These are phyloP conservation scores for Oreochromis tanganicae DNA, from an alignment of 2,113 vertebrate genomes.

Conservation along the genomic window DNA sequence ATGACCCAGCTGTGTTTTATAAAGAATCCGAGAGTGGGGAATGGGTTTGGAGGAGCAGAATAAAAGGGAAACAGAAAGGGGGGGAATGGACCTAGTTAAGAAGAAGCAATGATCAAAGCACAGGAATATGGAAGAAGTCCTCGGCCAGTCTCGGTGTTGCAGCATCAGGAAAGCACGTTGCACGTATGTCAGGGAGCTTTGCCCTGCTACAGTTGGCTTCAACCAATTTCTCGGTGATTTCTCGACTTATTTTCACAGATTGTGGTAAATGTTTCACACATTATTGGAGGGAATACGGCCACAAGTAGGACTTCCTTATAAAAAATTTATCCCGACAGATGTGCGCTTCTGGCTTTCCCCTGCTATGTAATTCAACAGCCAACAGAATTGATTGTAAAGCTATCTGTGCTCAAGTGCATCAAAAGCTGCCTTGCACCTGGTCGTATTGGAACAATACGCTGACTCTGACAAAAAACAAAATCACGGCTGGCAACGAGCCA, in stretches of 20 bases:
- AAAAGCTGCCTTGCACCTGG: not conserved
- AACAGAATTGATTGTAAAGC: constrained; percentile 36
- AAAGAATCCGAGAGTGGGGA: not conserved
- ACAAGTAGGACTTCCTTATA: constrained; percentile 46
- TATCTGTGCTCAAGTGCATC: not conserved
- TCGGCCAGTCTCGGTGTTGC: not conserved
- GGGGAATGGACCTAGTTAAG: constrained; percentile 3
- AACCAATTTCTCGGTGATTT: constrained; percentile 35
- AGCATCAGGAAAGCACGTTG: not conserved
- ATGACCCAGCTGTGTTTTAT: constrained; percentile 35
- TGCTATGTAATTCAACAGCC: constrained; percentile 20
- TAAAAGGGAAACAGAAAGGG: constrained; percentile 11
- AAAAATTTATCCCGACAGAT: constrained; percentile 70
- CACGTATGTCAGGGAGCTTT: constrained; percentile 2
- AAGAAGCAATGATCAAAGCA: constrained; percentile 22
- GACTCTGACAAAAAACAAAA: not conserved
- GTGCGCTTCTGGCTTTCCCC: constrained; percentile 53
- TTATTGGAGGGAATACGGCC: constrained; percentile 43
- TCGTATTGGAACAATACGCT: not conserved
- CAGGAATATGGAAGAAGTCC: not conserved
- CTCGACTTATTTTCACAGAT: constrained; percentile 38
- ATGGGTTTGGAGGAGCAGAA: not conserved
- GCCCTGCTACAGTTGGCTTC: not conserved
- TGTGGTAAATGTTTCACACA: constrained; percentile 67
- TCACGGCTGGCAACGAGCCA: not conserved